Percentiles rank a stretch among this genome's conserved stretches.
phyloP scores from a whole-genome alignment of 2,113 vertebrate genomes.

The Megalops atlanticus region DNA sequence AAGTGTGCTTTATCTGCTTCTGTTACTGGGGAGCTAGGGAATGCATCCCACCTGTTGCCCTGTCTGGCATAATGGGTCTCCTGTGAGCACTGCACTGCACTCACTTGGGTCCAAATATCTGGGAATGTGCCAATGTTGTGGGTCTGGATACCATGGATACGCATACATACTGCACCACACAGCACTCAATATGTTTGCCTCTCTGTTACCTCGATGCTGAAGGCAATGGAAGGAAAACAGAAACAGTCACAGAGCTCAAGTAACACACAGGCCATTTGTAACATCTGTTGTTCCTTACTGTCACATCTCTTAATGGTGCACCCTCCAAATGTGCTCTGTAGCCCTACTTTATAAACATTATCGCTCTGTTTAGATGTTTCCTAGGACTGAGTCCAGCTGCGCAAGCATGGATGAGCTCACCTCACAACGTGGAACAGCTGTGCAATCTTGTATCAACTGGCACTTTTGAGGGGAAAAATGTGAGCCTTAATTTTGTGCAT shows the following conservation, averaged over 20 bases:
- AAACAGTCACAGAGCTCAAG: neutral
- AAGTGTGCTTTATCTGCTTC: neutral
- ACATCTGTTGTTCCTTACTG: slow-evolving; percentile 1
- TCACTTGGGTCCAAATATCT: neutral
- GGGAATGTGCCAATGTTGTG: slow-evolving; percentile 6
- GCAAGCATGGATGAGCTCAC: neutral
- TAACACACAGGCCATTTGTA: neutral
- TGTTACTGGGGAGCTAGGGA: neutral
- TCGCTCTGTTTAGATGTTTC: neutral
- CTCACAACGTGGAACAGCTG: neutral
- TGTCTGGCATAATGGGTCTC: neutral
- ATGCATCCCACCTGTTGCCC: neutral
- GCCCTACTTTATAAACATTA: neutral
- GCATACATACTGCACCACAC: neutral
- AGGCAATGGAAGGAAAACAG: neutral
- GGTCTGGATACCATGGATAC: neutral
- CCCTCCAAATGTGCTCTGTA: neutral
- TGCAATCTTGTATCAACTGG: neutral
- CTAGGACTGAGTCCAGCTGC: neutral
- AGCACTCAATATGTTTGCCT: neutral
- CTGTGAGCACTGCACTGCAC: neutral
- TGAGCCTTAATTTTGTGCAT: neutral
- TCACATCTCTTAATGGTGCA: neutral
- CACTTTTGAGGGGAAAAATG: neutral
- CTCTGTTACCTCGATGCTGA: neutral